phyloP scores from a whole-genome alignment of 2,888 invertebrate species.

The Hyles lineata region DNA sequence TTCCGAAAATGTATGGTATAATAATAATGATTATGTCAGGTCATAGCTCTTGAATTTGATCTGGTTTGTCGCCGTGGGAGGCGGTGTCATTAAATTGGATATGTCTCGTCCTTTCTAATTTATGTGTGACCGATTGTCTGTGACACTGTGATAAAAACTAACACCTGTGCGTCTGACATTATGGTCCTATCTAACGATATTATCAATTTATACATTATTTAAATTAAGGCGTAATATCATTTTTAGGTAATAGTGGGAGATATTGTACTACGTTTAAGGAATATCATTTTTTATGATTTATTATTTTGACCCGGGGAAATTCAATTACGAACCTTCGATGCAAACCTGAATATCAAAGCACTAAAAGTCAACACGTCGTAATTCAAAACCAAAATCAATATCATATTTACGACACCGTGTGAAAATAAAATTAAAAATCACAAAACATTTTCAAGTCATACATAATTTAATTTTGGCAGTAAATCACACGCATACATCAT shows the following conservation, averaged over 20 bases:
- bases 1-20: no score
- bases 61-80: no score
- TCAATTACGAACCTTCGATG: neutral
- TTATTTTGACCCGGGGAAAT: neutral
- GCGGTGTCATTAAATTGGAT: neutral
- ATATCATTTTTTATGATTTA: no score
- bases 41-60: no score
- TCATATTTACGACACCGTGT: neutral
- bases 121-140: neutral
- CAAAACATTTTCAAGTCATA: neutral
- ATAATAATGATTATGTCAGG: no score
- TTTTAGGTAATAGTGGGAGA: no score
- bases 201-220: neutral
- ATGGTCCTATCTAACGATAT: neutral
- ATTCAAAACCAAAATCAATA: neutral
- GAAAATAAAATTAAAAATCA: neutral
- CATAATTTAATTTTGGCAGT: conserved; percentile 20
- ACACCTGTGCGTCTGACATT: conserved; percentile 10
- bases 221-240: neutral
- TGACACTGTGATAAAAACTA: neutral
- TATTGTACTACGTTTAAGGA: no score
- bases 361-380: neutral
- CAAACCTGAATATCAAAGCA: neutral
- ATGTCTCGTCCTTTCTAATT: neutral
- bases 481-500: conserved; percentile 20